Evolutionary conservation across 2,113 vertebrate genomes (phyloP), one percentile per base, ranked within the genome.

Genomic region (Rhombomys opimus): DNA sequence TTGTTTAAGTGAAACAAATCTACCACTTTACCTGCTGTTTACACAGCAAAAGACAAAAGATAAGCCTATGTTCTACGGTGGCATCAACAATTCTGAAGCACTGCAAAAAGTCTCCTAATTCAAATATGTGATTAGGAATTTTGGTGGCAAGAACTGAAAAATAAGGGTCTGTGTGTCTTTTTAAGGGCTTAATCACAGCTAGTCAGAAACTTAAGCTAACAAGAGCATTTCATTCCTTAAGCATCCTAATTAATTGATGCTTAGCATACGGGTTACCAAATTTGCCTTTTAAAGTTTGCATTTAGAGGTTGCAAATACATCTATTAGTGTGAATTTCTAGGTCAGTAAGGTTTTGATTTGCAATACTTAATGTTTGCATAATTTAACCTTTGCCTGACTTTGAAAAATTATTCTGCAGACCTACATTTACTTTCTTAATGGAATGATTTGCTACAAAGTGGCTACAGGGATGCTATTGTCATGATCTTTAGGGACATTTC

Each of bases 281-380:
- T 97, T 87, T 97, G 81, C 67, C 92, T 97, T 96, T 96, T 73
- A 88, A 96, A 97, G 90, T 88, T 92, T 97, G 59, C 95, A 95
- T 78, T 94, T 92, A 94, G 85, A 95, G 92, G 96, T n/a, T 97
- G 73, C 86, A 97, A 96, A 96, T 98, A 82, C 35, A 88, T 46
- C 92, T 88, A 95, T 97, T 93, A 97, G 72, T 80, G 78, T 96
- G 88, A 94, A 95, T 97, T 96, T 97, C 63, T 78, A 95, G 92
- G 93, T 95, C 96, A 96, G 84, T 95, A 87, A 67, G 95, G 93
- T 91, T 97, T 97, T 97, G 92, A 96, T 97, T 90, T 97, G 93
- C 72, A 89, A 87, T 94, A 95, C 92, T 97, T 97, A 97, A 96
- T 94, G 57, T 96, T 93, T 95, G 90, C 86, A 95, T 77, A 95